Conservation (phyloP, 1,140 invertebrate species). For the Charaxes varanes region DNA sequence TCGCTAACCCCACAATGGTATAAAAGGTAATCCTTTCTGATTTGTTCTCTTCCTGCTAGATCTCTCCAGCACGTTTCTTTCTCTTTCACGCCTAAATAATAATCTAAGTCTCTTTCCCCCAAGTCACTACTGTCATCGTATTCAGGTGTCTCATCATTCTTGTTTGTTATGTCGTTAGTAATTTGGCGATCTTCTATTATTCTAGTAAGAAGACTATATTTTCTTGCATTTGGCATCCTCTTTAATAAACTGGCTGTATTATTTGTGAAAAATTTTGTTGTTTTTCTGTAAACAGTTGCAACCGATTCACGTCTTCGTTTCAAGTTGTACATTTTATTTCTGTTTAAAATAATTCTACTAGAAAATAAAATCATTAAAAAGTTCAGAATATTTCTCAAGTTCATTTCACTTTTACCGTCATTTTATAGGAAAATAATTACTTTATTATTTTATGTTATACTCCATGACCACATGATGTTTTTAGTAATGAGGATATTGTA, state of each 20-base stretch:
- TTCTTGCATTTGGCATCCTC: constrained; percentile 47
- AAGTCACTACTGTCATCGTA: constrained; percentile 35
- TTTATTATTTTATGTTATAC: too few species aligned
- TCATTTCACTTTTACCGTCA: too few species aligned
- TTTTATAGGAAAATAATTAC: too few species aligned
- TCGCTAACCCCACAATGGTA: constrained; percentile 60
- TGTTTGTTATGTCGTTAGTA: constrained; percentile 17
- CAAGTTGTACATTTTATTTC: constrained; percentile 44
- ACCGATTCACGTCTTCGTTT: constrained; percentile 56
- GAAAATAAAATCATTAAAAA: constrained; percentile 24
- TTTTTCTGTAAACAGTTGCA: constrained; percentile 54
- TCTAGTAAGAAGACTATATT: constrained; percentile 37
- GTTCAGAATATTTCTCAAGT: constrained; percentile 20
- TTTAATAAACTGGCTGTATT: constrained; percentile 51
- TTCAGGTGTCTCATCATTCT: constrained; percentile 19
- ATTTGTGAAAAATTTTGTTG: constrained; percentile 52
- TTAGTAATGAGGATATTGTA: too few species aligned
- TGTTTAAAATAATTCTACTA: constrained; percentile 11
- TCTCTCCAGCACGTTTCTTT: constrained; percentile 61
- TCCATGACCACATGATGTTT: too few species aligned
- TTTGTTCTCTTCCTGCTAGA: constrained; percentile 51
- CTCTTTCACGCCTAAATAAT: constrained; percentile 50
- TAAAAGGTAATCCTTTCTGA: constrained; percentile 60
- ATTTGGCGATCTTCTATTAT: constrained; percentile 32
- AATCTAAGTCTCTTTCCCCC: constrained; percentile 54